phyloP scores from a whole-genome alignment of 2,888 invertebrate genomes.

The Platerodrilus igneus region DNA sequence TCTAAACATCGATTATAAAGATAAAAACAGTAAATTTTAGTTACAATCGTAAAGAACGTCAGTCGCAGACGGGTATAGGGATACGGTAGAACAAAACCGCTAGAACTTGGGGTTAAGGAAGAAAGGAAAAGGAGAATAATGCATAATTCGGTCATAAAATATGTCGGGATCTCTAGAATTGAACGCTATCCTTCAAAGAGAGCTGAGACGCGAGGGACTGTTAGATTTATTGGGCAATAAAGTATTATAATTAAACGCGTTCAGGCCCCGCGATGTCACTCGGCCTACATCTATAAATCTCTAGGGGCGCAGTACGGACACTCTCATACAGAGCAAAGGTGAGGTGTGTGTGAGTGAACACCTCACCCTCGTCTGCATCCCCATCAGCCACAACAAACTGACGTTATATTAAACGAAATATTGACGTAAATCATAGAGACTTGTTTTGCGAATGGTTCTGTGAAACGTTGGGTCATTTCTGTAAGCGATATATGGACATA shows the following conservation, averaged over 20 bases:
- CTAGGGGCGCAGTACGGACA: conserved; percentile 49
- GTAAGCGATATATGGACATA: no score
- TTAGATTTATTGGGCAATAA: conserved; percentile 73
- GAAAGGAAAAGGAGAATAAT: conserved; percentile 43
- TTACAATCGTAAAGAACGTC: conserved; percentile 4
- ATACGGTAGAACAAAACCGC: conserved; percentile 10
- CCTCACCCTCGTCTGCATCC: conserved; percentile 19
- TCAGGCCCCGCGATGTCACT: conserved; percentile 52
- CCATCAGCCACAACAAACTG: conserved; percentile 28
- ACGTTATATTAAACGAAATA: conserved; percentile 34
- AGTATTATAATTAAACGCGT: conserved; percentile 75
- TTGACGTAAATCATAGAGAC: conserved; percentile 31
- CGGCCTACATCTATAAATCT: conserved; percentile 51
- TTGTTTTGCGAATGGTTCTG: no score
- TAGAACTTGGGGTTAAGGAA: conserved; percentile 23
- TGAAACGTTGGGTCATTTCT: no score
- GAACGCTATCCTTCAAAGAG: conserved; percentile 61
- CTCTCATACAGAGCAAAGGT: conserved; percentile 59
- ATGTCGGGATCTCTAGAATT: conserved; percentile 61
- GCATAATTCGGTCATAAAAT: conserved; percentile 67
- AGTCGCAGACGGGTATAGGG: conserved; percentile 1
- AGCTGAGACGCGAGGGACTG: conserved; percentile 49
- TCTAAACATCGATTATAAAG: no score
- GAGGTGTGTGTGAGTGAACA: conserved; percentile 38
- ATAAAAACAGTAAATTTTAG: conserved; percentile 6